Conservation (phyloP, 2,888 invertebrate genomes). For the Parascotia fuliginaria region DNA sequence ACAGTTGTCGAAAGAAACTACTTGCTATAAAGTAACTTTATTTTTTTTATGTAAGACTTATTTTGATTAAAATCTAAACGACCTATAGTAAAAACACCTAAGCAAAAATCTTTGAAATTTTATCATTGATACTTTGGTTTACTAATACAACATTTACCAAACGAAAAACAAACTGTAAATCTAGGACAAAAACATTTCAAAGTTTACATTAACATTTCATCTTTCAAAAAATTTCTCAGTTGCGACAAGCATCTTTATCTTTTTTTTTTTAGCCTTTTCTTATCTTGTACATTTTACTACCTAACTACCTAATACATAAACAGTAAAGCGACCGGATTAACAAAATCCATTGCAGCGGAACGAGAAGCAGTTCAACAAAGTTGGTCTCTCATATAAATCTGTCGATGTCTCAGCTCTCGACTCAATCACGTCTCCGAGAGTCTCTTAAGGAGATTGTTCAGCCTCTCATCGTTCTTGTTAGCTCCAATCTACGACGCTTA, state of each 20-base stretch:
- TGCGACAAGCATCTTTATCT: no score
- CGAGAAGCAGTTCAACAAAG: slow-evolving; percentile 15
- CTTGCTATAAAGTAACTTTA: background rate
- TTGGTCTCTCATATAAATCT: slow-evolving; percentile 39
- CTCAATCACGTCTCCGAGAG: slow-evolving; percentile 47
- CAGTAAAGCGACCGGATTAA: background rate
- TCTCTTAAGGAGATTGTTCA: slow-evolving; percentile 51
- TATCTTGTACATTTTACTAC: no score
- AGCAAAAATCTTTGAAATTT: no score
- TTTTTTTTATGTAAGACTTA: background rate
- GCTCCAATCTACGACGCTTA: slow-evolving; percentile 43
- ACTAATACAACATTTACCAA: no score
- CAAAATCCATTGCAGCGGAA: slow-evolving; percentile 2
- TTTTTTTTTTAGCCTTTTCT: no score
- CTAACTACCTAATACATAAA: background rate
- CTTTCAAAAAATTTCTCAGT: no score
- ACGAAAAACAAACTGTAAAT: no score
- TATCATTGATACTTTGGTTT: no score
- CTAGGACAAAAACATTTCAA: no score
- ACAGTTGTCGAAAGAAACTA: slow-evolving; percentile 3
- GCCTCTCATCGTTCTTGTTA: slow-evolving; percentile 52
- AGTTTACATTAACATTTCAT: no score
- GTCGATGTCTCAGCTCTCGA: slow-evolving; percentile 48
- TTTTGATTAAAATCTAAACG: background rate
- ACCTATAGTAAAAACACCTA: background rate